A percentile compares a stretch with the other conserved stretches of the same genome.
Evolutionary conservation across 2,113 vertebrate genomes (phyloP).

Genomic region (Ivindomyrus marchei): DNA sequence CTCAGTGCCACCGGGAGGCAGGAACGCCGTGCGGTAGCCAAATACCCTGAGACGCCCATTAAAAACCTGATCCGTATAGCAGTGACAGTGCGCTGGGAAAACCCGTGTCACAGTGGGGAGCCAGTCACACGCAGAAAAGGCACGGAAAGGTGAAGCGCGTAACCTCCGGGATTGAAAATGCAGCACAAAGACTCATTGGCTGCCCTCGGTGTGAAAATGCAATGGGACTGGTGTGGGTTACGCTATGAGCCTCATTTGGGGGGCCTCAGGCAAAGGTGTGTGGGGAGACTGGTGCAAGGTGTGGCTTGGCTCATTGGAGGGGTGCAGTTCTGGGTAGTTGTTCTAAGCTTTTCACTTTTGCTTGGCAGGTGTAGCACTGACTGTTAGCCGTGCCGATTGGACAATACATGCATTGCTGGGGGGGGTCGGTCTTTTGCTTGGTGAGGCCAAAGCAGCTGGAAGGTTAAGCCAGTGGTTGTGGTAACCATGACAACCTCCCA

Average conservation of each 20-base stretch:
- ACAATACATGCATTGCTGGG: background rate
- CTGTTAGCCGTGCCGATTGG: background rate
- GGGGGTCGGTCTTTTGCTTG: background rate
- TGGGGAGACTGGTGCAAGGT: background rate
- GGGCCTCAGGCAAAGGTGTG: background rate
- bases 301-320: background rate
- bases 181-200: background rate
- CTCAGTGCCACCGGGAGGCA: background rate
- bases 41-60: background rate
- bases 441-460: background rate
- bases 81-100: background rate
- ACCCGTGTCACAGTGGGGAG: background rate
- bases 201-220: background rate
- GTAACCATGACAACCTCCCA: constrained; percentile 20
- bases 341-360: background rate
- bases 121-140: background rate
- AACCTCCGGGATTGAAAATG: background rate
- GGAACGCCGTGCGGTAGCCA: background rate
- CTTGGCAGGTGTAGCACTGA: background rate
- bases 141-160: background rate
- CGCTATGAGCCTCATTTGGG: background rate
- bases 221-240: background rate
- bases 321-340: background rate
- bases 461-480: constrained; percentile 7
- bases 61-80: background rate